Percentiles rank a stretch among this genome's conserved stretches.
These are phyloP conservation scores for Rousettus leschenaultii DNA, from an alignment of 2,113 vertebrate species.

Conservation along the genomic window DNA sequence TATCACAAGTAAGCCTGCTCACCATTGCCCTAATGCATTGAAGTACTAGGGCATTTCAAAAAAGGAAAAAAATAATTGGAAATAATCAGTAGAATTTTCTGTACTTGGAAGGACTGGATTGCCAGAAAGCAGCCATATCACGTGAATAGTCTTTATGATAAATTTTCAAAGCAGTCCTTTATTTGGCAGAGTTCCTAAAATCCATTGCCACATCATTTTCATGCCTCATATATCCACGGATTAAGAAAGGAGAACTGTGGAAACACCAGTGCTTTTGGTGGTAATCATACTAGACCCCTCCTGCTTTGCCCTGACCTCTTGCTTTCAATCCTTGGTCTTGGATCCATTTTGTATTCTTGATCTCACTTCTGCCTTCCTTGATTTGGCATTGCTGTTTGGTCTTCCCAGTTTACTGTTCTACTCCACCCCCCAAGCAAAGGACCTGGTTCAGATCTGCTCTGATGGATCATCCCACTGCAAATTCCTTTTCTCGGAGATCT, in stretches of 20 bases:
- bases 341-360: neutral
- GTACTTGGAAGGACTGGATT: neutral
- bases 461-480: neutral
- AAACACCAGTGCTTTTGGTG: neutral
- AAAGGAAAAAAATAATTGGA: constrained; percentile 48
- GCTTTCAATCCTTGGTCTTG: neutral
- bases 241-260: neutral
- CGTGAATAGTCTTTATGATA: constrained; percentile 40
- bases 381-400: neutral
- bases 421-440: neutral
- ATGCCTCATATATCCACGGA: neutral
- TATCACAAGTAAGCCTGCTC: constrained; percentile 1
- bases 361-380: neutral
- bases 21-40: neutral
- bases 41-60: constrained; percentile 25
- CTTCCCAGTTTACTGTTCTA: neutral
- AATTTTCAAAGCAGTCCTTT: constrained; percentile 50
- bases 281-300: neutral
- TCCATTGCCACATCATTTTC: neutral
- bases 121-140: constrained; percentile 30
- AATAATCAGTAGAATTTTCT: constrained; percentile 48
- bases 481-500: neutral
- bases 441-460: neutral
- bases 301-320: neutral
- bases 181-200: constrained; percentile 57